Conservation (phyloP, 2,113 vertebrate genomes). For the Pteronura brasiliensis region DNA sequence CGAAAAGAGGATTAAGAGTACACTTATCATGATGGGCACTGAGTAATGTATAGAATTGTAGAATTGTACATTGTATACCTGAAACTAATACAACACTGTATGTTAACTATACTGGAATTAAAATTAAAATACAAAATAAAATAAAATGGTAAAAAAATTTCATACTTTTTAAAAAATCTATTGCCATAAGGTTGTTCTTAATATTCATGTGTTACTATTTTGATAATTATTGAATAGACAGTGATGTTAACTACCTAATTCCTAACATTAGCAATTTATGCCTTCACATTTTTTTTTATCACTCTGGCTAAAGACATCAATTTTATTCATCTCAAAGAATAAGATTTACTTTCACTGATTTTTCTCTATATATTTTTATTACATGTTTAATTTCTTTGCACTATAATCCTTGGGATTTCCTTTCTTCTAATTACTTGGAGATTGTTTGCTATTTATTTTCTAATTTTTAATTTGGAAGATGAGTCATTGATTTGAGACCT, state of each 20-base stretch:
- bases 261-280: neutral
- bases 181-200: neutral
- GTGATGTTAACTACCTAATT: neutral
- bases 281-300: neutral
- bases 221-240: neutral
- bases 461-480: neutral
- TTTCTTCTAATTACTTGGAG: neutral
- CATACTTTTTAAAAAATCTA: neutral
- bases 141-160: neutral
- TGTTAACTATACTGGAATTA: neutral
- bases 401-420: neutral
- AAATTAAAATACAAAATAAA: neutral
- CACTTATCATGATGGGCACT: neutral
- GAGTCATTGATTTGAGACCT: neutral
- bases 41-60: neutral
- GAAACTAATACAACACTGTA: neutral
- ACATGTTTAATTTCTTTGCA: constrained; percentile 15
- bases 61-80: neutral
- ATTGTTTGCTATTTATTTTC: neutral
- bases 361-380: neutral
- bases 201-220: neutral
- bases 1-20: neutral
- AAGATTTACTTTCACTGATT: neutral
- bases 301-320: neutral
- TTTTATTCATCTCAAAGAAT: neutral